Conservation (phyloP, 2,888 invertebrate species). For the Xanthorhoe spadicearia region DNA sequence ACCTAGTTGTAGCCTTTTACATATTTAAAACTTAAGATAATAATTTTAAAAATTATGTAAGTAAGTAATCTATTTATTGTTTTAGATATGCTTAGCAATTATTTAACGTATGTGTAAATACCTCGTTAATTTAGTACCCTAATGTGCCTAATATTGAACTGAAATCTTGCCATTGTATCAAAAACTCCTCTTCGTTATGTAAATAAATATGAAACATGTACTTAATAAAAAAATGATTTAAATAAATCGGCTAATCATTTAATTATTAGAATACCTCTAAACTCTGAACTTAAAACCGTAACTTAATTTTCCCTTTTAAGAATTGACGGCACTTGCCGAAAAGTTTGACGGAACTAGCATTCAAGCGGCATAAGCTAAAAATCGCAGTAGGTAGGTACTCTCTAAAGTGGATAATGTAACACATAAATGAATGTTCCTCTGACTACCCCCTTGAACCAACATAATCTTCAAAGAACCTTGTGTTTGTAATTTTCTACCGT, state of each 20-base stretch:
- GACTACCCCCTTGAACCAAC: too few relatives aligned
- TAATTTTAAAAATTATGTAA: background rate
- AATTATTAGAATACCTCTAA: too few relatives aligned
- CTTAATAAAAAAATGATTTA: constrained; percentile 4
- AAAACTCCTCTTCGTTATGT: background rate
- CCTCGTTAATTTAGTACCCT: background rate
- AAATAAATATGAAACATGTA: constrained; percentile 4
- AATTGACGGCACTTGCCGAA: too few relatives aligned
- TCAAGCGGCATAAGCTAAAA: too few relatives aligned
- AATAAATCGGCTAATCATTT: background rate
- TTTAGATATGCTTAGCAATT: constrained; percentile 5
- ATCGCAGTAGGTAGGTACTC: too few relatives aligned
- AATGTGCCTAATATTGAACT: constrained; percentile 25
- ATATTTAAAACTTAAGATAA: background rate
- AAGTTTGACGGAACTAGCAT: too few relatives aligned
- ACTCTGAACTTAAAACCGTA: too few relatives aligned
- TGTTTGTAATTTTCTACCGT: too few relatives aligned
- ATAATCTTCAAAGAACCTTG: too few relatives aligned
- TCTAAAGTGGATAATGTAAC: too few relatives aligned
- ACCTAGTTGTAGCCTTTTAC: background rate
- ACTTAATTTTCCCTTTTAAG: too few relatives aligned
- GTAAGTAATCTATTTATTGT: constrained; percentile 6
- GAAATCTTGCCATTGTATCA: constrained; percentile 44
- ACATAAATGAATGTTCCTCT: too few relatives aligned
- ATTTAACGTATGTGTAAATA: constrained; percentile 7